These are phyloP conservation scores for Pygmarrhopalites habei DNA, from an alignment of 1,140 invertebrate genomes.

Conservation along the genomic window DNA sequence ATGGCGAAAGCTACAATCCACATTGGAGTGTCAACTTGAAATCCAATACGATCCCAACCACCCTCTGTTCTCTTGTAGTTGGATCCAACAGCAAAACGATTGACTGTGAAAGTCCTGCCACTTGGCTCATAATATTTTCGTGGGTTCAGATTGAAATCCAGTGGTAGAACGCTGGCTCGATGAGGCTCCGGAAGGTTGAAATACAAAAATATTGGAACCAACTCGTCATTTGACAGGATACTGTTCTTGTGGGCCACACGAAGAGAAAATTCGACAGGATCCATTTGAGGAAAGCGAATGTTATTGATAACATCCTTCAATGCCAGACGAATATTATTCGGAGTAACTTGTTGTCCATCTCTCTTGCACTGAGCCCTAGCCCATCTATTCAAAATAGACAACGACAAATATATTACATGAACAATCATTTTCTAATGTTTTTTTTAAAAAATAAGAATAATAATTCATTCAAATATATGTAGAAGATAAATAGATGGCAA, in stretches of 20 bases:
- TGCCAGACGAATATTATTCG: neutral
- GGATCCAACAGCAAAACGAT: constrained; percentile 7
- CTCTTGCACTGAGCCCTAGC: constrained; percentile 2
- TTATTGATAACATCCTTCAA: constrained; percentile 4
- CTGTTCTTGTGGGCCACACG: constrained; percentile 7
- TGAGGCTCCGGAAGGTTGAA: constrained; percentile 7
- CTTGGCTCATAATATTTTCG: constrained; percentile 8
- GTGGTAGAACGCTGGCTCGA: neutral
- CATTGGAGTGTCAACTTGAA: constrained; percentile 4
- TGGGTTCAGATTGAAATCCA: constrained; percentile 6
- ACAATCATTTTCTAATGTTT: too few relatives aligned
- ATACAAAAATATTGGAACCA: constrained; percentile 8
- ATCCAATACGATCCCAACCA: constrained; percentile 9
- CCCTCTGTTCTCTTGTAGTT: constrained; percentile 12
- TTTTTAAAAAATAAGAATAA: too few relatives aligned
- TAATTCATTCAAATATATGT: too few relatives aligned
- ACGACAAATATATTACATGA: too few relatives aligned
- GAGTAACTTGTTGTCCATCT: neutral
- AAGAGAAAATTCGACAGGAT: neutral
- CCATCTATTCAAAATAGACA: constrained; percentile 11
- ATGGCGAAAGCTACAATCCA: constrained; percentile 9
- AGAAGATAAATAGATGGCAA: too few relatives aligned
- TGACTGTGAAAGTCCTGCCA: neutral
- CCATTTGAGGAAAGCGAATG: constrained; percentile 13
- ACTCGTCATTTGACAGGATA: constrained; percentile 9